These are phyloP conservation scores for Telenomus remus DNA, from an alignment of 1,140 invertebrate species.

Conservation along the genomic window DNA sequence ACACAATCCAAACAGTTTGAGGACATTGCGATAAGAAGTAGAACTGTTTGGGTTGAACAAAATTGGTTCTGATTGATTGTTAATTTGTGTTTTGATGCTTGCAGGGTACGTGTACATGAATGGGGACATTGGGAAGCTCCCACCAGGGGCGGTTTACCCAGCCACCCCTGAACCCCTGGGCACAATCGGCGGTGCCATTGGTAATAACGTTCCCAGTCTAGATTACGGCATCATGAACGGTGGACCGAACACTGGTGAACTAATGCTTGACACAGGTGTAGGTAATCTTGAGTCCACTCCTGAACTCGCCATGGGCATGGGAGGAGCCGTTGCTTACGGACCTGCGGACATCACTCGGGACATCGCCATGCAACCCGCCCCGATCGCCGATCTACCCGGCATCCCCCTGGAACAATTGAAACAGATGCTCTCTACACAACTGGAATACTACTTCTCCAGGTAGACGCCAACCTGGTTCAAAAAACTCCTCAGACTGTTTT, in stretches of 20 bases:
- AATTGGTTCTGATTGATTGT: too few relatives aligned
- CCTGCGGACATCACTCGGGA: slow-evolving; percentile 70
- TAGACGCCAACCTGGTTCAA: too few relatives aligned
- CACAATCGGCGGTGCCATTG: slow-evolving; percentile 66
- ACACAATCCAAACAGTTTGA: too few relatives aligned
- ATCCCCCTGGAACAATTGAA: slow-evolving; percentile 85
- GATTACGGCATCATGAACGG: slow-evolving; percentile 75
- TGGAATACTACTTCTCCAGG: slow-evolving; percentile 94
- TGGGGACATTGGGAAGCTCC: slow-evolving; percentile 84
- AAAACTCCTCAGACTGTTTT: too few relatives aligned
- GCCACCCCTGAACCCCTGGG: slow-evolving; percentile 77
- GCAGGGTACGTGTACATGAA: slow-evolving; percentile 85
- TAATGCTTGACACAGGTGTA: slow-evolving; percentile 71
- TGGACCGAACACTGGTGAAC: slow-evolving; percentile 69
- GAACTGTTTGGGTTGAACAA: too few relatives aligned
- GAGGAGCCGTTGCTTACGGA: slow-evolving; percentile 70
- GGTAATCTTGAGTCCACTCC: slow-evolving; percentile 67
- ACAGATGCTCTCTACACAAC: slow-evolving; percentile 86
- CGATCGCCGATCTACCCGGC: slow-evolving; percentile 70
- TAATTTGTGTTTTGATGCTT: slow-evolving; percentile 2
- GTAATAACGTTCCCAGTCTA: slow-evolving; percentile 67
- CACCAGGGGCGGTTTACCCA: slow-evolving; percentile 80
- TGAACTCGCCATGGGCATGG: slow-evolving; percentile 72
- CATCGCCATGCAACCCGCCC: slow-evolving; percentile 64
- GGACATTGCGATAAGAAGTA: too few relatives aligned